Evolutionary conservation across 2,888 invertebrate genomes (phyloP).

Genomic region (Lasioglossum morio): DNA sequence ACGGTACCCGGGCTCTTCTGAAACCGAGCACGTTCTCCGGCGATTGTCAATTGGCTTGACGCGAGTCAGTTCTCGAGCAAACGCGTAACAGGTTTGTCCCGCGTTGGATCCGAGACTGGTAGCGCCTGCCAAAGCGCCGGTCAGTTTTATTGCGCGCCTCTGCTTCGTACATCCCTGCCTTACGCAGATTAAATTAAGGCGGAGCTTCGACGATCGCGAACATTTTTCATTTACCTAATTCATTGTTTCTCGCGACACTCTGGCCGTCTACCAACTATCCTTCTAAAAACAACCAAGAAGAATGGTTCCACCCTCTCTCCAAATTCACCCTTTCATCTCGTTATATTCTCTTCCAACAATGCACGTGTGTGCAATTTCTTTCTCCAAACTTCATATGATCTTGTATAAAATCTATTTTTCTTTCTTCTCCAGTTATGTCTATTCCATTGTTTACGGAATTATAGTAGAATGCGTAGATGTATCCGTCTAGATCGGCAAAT

Average conservation of each 20-base stretch:
- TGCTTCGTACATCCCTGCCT: constrained; percentile 68
- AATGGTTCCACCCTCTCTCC: background rate
- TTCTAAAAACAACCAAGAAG: background rate
- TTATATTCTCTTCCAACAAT: background rate
- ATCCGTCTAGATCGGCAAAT: background rate
- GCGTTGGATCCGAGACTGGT: constrained; percentile 74
- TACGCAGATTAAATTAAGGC: constrained; percentile 70
- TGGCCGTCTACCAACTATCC: background rate
- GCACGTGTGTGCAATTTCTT: background rate
- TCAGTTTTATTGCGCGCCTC: constrained; percentile 77
- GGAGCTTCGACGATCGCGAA: constrained; percentile 47
- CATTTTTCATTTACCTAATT: constrained; percentile 42
- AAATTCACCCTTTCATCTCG: background rate
- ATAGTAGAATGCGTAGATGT: background rate
- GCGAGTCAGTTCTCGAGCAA: constrained; percentile 10
- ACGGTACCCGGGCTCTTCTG: background rate
- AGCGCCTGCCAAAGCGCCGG: constrained; percentile 75
- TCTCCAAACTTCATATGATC: background rate
- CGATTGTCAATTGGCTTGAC: background rate
- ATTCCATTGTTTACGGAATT: background rate
- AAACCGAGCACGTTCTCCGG: constrained; percentile 5
- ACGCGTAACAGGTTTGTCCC: constrained; percentile 64
- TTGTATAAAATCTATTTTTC: background rate
- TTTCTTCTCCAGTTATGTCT: background rate
- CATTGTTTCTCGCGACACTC: constrained; percentile 36